A percentile compares a stretch with the other conserved stretches of the same genome.
These are phyloP conservation scores for Luscinia luscinia DNA, from an alignment of 2,797 vertebrate species.

Conservation along the genomic window DNA sequence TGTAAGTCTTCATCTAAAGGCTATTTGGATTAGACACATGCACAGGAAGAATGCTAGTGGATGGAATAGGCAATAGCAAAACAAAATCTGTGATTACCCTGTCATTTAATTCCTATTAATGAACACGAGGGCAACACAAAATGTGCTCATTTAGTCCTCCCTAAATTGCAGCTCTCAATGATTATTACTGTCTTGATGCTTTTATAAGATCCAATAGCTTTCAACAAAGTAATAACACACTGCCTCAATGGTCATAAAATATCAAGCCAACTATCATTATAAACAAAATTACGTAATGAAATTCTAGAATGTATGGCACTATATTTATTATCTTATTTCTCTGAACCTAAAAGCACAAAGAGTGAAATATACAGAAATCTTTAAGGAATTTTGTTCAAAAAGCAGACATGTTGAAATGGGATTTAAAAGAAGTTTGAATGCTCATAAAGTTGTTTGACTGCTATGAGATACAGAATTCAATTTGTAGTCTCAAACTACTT, in stretches of 20 bases:
- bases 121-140: neutral
- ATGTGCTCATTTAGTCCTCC: slow-evolving; percentile 11
- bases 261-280: neutral
- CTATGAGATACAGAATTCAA: neutral
- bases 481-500: neutral
- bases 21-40: neutral
- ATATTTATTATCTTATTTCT: neutral
- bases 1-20: neutral
- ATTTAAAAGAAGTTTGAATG: neutral
- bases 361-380: neutral
- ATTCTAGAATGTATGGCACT: neutral
- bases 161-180: slow-evolving; percentile 22
- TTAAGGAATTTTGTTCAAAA: neutral
- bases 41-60: neutral
- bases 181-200: slow-evolving; percentile 37
- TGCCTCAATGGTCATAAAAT: slow-evolving; percentile 29
- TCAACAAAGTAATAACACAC: slow-evolving; percentile 25
- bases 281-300: neutral
- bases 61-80: neutral
- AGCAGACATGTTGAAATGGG: neutral
- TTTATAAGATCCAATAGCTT: slow-evolving; percentile 19
- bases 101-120: slow-evolving; percentile 39
- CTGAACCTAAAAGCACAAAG: neutral
- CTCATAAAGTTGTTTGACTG: neutral
- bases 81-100: slow-evolving; percentile 25